phyloP scores from a whole-genome alignment of 2,888 invertebrate genomes.

The Dryadula phaetusa region DNA sequence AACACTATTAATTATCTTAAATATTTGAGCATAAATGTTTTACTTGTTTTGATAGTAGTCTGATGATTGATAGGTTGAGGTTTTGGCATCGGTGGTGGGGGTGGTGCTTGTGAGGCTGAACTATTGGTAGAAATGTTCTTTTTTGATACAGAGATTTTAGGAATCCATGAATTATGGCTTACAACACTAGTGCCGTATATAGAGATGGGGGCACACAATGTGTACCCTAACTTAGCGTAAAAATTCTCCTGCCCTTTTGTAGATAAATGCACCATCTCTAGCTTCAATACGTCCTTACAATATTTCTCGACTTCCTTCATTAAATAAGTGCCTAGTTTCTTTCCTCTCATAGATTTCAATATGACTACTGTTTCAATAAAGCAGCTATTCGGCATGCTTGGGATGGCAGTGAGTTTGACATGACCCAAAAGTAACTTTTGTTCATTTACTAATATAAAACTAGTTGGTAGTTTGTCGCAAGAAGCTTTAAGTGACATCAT shows the following conservation, averaged over 20 bases:
- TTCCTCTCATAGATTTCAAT: conserved; percentile 87
- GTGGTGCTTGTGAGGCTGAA: conserved; percentile 47
- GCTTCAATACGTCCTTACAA: conserved; percentile 84
- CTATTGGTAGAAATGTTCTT: conserved; percentile 22
- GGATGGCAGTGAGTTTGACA: conserved; percentile 90
- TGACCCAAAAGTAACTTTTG: conserved; percentile 88
- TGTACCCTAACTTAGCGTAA: conserved; percentile 90
- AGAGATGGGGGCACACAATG: conserved; percentile 87
- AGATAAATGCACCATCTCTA: conserved; percentile 87
- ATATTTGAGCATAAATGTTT: conserved; percentile 75
- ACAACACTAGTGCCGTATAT: conserved; percentile 84
- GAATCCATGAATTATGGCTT: conserved; percentile 45
- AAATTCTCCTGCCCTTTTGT: conserved; percentile 91
- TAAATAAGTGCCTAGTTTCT: conserved; percentile 90
- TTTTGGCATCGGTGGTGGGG: conserved; percentile 73
- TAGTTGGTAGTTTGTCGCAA: conserved; percentile 89
- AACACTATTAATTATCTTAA: conserved; percentile 39
- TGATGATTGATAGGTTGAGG: conserved; percentile 49
- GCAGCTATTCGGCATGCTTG: conserved; percentile 88
- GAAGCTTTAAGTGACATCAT: conserved; percentile 90
- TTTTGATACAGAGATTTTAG: conserved; percentile 48
- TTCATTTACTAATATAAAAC: conserved; percentile 86
- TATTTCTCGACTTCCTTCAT: conserved; percentile 91
- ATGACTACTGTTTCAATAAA: conserved; percentile 94
- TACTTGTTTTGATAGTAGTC: conserved; percentile 61